These are phyloP conservation scores for Streptopelia turtur DNA, from an alignment of 2,797 vertebrate species.

Conservation along the genomic window DNA sequence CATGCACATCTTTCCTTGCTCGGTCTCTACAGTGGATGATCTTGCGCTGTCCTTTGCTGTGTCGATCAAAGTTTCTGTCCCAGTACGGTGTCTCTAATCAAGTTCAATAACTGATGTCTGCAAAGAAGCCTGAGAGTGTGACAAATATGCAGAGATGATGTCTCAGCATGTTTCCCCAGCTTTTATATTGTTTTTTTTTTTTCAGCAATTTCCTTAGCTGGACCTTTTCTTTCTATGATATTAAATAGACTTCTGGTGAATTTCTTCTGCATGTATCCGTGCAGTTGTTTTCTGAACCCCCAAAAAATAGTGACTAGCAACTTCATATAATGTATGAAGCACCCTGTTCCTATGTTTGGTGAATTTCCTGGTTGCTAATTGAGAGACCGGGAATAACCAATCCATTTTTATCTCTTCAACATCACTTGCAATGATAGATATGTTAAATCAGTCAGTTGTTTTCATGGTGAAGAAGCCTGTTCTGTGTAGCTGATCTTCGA, in stretches of 20 bases:
- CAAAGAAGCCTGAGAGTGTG: not conserved
- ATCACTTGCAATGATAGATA: not conserved
- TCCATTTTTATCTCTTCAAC: not conserved
- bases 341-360: not conserved
- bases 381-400: not conserved
- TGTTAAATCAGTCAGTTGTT: not conserved
- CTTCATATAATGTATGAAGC: not conserved
- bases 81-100: not conserved
- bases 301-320: not conserved
- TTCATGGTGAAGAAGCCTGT: not conserved
- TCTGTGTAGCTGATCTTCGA: not conserved
- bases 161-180: not conserved
- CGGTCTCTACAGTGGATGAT: not conserved
- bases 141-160: not conserved
- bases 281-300: not conserved
- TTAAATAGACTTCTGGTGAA: not conserved
- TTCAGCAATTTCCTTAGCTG: not conserved
- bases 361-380: not conserved
- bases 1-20: not conserved
- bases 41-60: not conserved
- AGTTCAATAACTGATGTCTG: not conserved
- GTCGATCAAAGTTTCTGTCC: not conserved
- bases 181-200: not conserved
- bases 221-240: not conserved
- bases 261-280: not conserved